phyloP scores from a whole-genome alignment of 2,113 vertebrate species.

The Corythoichthys intestinalis region DNA sequence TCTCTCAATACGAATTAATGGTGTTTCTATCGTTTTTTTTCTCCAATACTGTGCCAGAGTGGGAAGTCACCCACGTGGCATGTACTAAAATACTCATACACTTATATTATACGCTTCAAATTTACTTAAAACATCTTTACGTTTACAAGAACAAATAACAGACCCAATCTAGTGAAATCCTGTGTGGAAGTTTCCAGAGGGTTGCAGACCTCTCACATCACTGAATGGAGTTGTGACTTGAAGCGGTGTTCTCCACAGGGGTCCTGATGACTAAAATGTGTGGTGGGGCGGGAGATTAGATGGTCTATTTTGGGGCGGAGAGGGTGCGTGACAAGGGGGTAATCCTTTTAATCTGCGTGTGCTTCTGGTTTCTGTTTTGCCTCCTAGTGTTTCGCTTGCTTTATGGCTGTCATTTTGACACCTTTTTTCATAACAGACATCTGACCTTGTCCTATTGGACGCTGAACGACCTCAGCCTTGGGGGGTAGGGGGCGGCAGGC shows the following conservation, averaged over 20 bases:
- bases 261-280: constrained; percentile 41
- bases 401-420: constrained; percentile 5
- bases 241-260: constrained; percentile 48
- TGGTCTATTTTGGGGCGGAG: constrained; percentile 29
- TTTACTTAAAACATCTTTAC: constrained; percentile 6
- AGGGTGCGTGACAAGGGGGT: constrained; percentile 21
- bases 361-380: constrained; percentile 29
- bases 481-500: no score
- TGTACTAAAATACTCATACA: not conserved
- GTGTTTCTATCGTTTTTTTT: not conserved
- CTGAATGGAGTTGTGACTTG: constrained; percentile 37
- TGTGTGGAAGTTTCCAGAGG: constrained; percentile 34
- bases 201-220: constrained; percentile 22
- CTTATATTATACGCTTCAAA: no score
- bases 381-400: not conserved
- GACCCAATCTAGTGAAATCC: constrained; percentile 28
- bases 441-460: constrained; percentile 8
- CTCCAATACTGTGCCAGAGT: not conserved
- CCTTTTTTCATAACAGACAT: constrained; percentile 10
- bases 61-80: not conserved
- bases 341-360: constrained; percentile 48
- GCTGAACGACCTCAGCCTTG: not conserved
- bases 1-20: not conserved
- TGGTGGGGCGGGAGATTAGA: constrained; percentile 32
- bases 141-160: constrained; percentile 56